Evolutionary conservation across 2,797 vertebrate species (phyloP).

Genomic region (Cynopterus sphinx): DNA sequence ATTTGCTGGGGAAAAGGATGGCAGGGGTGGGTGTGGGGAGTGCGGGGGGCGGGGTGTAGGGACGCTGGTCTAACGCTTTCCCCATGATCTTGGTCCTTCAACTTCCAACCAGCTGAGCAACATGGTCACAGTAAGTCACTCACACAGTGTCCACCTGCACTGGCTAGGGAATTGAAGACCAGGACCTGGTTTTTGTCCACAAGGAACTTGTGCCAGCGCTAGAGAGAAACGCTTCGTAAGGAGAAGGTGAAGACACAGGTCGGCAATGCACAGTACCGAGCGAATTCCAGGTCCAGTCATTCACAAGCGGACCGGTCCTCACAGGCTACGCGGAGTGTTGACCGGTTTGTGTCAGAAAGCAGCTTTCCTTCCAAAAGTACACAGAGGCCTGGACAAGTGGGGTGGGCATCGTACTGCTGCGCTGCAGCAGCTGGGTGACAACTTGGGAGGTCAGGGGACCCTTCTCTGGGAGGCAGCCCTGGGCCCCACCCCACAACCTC

Average conservation of each 20-base stretch:
- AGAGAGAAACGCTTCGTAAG: neutral
- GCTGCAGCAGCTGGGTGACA: neutral
- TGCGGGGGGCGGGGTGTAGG: neutral
- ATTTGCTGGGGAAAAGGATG: neutral
- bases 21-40: neutral
- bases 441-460: neutral
- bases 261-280: neutral
- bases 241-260: neutral
- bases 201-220: neutral
- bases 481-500: neutral
- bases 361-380: neutral
- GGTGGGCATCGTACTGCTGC: neutral
- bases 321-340: neutral
- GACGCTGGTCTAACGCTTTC: neutral
- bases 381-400: no score
- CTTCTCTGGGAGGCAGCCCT: neutral
- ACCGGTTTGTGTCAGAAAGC: neutral
- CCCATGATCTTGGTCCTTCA: neutral
- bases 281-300: neutral
- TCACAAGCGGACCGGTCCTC: neutral
- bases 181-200: neutral
- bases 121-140: neutral
- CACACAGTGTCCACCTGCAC: neutral
- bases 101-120: neutral
- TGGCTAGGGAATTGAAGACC: neutral